Evolutionary conservation across 2,888 invertebrate genomes (phyloP).

Genomic region (Hirudinaria manillensis): DNA sequence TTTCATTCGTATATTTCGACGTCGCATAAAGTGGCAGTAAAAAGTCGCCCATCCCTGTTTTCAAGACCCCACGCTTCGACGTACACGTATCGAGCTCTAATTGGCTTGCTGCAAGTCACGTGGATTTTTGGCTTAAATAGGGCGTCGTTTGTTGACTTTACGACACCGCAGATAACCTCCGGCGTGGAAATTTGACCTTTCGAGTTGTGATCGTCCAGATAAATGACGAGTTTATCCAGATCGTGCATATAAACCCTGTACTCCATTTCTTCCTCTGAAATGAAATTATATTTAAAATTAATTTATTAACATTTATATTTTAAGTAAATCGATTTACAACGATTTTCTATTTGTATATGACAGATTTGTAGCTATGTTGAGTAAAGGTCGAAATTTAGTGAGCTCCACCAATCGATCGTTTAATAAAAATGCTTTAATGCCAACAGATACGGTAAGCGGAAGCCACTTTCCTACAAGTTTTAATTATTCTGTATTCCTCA

Average conservation of each 20-base stretch:
- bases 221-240: conserved; percentile 57
- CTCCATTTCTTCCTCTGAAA: conserved; percentile 29
- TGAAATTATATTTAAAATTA: neutral
- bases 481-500: too few species aligned
- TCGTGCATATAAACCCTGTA: conserved; percentile 56
- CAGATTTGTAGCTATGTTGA: too few species aligned
- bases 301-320: neutral
- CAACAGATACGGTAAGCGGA: too few species aligned
- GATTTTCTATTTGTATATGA: too few species aligned
- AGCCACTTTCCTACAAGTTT: too few species aligned
- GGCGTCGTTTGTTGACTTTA: conserved; percentile 56
- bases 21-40: conserved; percentile 58
- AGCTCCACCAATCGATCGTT: too few species aligned
- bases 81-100: conserved; percentile 56
- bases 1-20: conserved; percentile 54
- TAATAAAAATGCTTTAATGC: too few species aligned
- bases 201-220: conserved; percentile 54
- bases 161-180: conserved; percentile 54
- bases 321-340: neutral
- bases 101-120: conserved; percentile 54
- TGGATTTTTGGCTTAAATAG: conserved; percentile 56
- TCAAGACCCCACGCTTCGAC: conserved; percentile 57
- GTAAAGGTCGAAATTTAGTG: too few species aligned
- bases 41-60: conserved; percentile 56
- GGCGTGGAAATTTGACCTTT: conserved; percentile 41